Evolutionary conservation across 2,797 vertebrate species (phyloP).

Genomic region (Pelodytes ibericus): DNA sequence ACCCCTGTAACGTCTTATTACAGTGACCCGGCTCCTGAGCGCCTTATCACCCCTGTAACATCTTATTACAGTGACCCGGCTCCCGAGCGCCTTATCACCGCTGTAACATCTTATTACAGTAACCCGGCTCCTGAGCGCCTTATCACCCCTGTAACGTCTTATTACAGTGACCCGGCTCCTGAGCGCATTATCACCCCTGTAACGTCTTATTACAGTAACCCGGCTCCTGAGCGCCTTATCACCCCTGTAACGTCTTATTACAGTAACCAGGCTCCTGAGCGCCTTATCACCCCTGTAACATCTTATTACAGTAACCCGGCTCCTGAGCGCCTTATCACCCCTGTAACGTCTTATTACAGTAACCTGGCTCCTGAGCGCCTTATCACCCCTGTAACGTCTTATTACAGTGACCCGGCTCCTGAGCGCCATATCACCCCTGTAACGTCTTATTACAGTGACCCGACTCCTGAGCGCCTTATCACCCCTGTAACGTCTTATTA

Average conservation of each 20-base stretch:
- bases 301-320: background rate
- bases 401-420: background rate
- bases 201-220: background rate
- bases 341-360: slow-evolving; percentile 18
- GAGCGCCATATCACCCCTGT: no score
- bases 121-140: background rate
- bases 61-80: slow-evolving; percentile 13
- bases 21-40: background rate
- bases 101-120: background rate
- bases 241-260: slow-evolving; percentile 17
- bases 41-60: no score
- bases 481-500: background rate
- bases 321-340: background rate
- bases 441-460: slow-evolving; percentile 15
- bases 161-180: slow-evolving; percentile 2
- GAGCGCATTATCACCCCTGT: background rate
- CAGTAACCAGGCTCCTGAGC: background rate
- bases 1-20: background rate
- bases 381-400: background rate
- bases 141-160: no score
- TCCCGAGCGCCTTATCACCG: background rate
- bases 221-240: background rate
- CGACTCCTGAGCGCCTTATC: background rate
- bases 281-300: background rate
- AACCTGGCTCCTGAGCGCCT: background rate